phyloP scores from a whole-genome alignment of 2,113 vertebrate species.

The Oreotrochilus melanogaster region DNA sequence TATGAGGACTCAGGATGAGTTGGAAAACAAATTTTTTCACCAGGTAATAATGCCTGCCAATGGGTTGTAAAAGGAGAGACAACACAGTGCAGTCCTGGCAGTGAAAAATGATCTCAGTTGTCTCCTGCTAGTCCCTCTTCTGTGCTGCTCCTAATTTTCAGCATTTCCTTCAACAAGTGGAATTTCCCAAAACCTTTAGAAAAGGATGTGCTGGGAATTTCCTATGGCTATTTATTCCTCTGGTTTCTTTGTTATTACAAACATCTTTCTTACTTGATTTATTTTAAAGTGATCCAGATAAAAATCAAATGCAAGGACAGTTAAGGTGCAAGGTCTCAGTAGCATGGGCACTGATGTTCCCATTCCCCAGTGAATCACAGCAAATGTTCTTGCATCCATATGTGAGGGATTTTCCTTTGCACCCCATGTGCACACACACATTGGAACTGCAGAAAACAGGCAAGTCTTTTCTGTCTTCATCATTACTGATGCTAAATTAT shows the following conservation, averaged over 20 bases:
- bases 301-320: background rate
- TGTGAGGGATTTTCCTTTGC: background rate
- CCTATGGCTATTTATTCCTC: background rate
- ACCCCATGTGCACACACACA: fast-evolving
- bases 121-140: conserved; percentile 5
- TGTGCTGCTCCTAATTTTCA: conserved; percentile 14
- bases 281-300: background rate
- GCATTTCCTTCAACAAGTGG: background rate
- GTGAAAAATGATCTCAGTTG: conserved; percentile 57
- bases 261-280: background rate
- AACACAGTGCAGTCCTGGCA: conserved; percentile 48
- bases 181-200: conserved; percentile 31
- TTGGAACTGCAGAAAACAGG: background rate
- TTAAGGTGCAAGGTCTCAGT: background rate
- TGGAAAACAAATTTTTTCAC: conserved; percentile 74
- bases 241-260: background rate
- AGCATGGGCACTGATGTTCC: background rate
- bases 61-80: conserved; percentile 67
- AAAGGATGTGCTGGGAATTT: background rate
- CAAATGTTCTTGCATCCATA: background rate
- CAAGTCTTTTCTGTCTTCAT: background rate
- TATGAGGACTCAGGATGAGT: conserved; percentile 68
- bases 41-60: conserved; percentile 68
- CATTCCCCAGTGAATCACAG: background rate
- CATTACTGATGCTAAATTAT: background rate